phyloP scores from a whole-genome alignment of 2,797 vertebrate species.

The Helicolenus hilgendorfi region DNA sequence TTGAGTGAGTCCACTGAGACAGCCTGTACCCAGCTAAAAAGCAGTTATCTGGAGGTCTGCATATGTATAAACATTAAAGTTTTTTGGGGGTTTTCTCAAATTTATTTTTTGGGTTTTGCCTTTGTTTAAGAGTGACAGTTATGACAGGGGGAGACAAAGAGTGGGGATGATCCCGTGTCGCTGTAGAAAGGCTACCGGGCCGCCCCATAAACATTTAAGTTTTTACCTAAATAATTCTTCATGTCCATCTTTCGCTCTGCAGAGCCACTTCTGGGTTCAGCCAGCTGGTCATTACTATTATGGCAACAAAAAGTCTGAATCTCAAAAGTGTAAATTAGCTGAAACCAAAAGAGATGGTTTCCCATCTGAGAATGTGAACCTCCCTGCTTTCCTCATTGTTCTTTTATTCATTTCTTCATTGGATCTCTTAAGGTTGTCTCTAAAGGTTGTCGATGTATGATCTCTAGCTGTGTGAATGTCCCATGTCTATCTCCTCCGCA shows the following conservation, averaged over 20 bases:
- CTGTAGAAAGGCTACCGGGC: too few species aligned
- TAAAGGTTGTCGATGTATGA: background rate
- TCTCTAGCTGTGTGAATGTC: background rate
- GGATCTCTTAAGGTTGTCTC: background rate
- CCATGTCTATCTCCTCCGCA: slow-evolving; percentile 29
- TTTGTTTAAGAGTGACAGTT: too few species aligned
- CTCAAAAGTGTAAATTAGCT: background rate
- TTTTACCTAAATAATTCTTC: background rate
- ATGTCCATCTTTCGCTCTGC: background rate
- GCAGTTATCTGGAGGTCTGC: too few species aligned
- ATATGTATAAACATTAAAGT: too few species aligned
- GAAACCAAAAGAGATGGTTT: background rate
- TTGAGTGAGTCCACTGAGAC: too few species aligned
- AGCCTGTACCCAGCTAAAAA: too few species aligned
- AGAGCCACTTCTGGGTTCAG: background rate
- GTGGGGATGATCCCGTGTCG: too few species aligned
- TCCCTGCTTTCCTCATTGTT: too few species aligned
- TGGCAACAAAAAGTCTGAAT: background rate
- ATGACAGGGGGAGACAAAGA: too few species aligned
- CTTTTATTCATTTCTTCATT: background rate
- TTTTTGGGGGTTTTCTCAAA: too few species aligned
- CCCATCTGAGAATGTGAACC: background rate
- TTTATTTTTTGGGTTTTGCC: too few species aligned
- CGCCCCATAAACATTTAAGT: background rate
- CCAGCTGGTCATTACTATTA: background rate